Evolutionary conservation across 1,140 invertebrate species (phyloP).

Genomic region (Zaprionus lachaisei): DNA sequence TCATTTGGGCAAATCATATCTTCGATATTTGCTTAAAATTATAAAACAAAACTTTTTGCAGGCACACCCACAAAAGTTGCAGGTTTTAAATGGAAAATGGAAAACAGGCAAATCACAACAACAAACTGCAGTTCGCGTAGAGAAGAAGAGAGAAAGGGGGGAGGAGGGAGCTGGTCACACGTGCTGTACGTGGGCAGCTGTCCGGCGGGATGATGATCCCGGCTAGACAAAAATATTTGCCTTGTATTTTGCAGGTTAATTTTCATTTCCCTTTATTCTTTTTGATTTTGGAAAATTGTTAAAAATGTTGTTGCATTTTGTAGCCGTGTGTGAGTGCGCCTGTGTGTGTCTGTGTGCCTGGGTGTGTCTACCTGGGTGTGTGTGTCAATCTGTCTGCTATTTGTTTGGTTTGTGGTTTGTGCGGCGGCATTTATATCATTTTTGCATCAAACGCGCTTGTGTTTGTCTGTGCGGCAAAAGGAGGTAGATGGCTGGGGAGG

Average conservation of each 20-base stretch:
- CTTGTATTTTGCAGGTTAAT: constrained; percentile 74
- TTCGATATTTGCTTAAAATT: constrained; percentile 75
- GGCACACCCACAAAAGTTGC: constrained; percentile 35
- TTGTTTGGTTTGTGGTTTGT: constrained; percentile 77
- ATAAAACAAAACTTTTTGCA: constrained; percentile 67
- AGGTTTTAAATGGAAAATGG: constrained; percentile 49
- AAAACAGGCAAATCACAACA: constrained; percentile 73
- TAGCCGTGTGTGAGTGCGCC: constrained; percentile 36
- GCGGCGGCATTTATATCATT: constrained; percentile 76
- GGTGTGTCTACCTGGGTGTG: constrained; percentile 5
- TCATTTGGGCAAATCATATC: constrained; percentile 13
- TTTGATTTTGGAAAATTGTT: constrained; percentile 43
- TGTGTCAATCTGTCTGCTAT: constrained; percentile 48
- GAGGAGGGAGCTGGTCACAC: neutral
- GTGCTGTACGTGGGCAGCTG: constrained; percentile 24
- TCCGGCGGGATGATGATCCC: constrained; percentile 49
- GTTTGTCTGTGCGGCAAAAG: neutral
- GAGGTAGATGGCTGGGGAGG: neutral
- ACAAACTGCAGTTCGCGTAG: constrained; percentile 17
- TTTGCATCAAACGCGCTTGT: constrained; percentile 41
- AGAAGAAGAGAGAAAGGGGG: neutral
- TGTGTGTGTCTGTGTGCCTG: neutral
- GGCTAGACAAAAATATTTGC: constrained; percentile 79
- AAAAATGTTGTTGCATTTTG: constrained; percentile 41
- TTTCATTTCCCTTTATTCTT: constrained; percentile 46